phyloP scores from a whole-genome alignment of 30 jellyfish, hydroid and myxozoan species.

The Rhopilema esculentum region DNA sequence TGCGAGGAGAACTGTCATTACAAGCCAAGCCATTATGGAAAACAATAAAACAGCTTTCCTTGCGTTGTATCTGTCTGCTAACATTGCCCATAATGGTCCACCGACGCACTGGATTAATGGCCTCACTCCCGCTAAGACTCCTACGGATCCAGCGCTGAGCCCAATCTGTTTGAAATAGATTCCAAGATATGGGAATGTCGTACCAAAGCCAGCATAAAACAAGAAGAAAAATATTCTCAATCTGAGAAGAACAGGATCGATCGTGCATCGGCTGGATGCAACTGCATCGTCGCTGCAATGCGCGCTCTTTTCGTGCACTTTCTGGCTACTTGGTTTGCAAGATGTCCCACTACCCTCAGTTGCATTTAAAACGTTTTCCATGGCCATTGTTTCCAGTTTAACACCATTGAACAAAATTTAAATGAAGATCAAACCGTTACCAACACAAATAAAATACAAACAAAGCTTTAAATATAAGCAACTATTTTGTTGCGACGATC shows the following conservation, averaged over 20 bases:
- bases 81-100: constrained; percentile 98
- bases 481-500: background rate
- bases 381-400: background rate
- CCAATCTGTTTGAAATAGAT: constrained; percentile 96
- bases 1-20: constrained; percentile 93
- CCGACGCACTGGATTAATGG: constrained; percentile 97
- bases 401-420: background rate
- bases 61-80: constrained; percentile 91
- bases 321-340: background rate
- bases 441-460: background rate
- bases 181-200: constrained; percentile 97
- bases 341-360: background rate
- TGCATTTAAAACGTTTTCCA: background rate
- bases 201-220: constrained; percentile 97
- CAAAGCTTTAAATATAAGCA: background rate
- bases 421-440: background rate
- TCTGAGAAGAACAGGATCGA: constrained; percentile 85
- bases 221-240: constrained; percentile 83
- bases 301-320: background rate
- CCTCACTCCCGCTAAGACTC: constrained; percentile 97
- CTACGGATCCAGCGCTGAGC: constrained; percentile 94
- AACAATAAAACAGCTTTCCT: constrained; percentile 84
- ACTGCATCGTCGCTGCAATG: background rate
- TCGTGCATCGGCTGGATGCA: constrained; percentile 34
- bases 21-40: constrained; percentile 97